Conservation (phyloP, 92 coral and sea anemone genomes). For the Phenganax stokvisi region DNA sequence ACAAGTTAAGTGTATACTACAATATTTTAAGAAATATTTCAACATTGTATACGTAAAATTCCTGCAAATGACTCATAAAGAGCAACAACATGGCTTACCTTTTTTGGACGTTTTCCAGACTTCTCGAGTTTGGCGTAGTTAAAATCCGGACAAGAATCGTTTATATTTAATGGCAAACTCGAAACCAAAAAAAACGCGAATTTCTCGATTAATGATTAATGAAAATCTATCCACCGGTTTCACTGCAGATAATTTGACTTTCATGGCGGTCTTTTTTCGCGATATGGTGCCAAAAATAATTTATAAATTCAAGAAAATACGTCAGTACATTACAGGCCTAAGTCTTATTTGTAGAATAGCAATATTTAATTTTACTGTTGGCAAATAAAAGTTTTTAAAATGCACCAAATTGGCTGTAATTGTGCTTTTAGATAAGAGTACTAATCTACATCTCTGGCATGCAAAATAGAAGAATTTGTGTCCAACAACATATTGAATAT, state of each 20-base stretch:
- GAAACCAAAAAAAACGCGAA: background rate
- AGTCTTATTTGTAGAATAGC: background rate
- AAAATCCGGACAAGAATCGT: slow-evolving; percentile 25
- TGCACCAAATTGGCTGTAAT: slow-evolving; percentile 7
- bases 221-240: slow-evolving; percentile 14
- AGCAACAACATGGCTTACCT: background rate
- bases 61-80: background rate
- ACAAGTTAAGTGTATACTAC: background rate
- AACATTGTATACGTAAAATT: background rate
- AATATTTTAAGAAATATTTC: background rate
- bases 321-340: no score
- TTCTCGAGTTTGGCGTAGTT: background rate
- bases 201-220: slow-evolving; percentile 21
- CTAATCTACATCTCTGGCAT: background rate
- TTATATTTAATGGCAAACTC: slow-evolving; percentile 31
- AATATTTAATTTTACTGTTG: background rate
- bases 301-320: background rate
- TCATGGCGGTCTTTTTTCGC: slow-evolving; percentile 7
- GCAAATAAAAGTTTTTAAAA: background rate
- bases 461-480: background rate
- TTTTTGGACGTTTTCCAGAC: background rate
- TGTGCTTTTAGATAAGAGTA: background rate
- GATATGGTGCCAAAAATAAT: slow-evolving; percentile 22
- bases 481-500: no score
- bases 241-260: slow-evolving; percentile 11